Conservation (phyloP, 2,888 invertebrate species). For the Pyrrhosoma nymphula region DNA sequence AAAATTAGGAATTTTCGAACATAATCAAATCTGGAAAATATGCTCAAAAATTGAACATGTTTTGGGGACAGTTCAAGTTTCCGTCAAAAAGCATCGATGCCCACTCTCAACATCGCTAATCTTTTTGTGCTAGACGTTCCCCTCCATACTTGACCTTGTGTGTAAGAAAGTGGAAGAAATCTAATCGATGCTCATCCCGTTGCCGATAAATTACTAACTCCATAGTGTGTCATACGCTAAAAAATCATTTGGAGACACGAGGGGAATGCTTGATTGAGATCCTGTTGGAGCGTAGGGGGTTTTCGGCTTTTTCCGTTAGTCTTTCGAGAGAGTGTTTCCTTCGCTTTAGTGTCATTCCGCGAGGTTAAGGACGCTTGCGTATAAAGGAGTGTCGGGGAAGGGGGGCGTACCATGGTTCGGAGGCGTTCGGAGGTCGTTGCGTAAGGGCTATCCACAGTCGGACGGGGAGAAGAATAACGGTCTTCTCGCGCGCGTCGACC, state of each 20-base stretch:
- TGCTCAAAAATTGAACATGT: too few species aligned
- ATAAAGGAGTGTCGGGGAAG: neutral
- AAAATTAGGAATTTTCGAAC: too few species aligned
- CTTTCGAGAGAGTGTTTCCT: neutral
- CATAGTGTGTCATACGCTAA: neutral
- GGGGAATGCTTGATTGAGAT: neutral
- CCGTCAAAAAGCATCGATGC: too few species aligned
- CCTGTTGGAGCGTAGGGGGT: neutral
- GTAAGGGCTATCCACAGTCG: neutral
- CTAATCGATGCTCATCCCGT: neutral
- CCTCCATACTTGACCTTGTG: too few species aligned
- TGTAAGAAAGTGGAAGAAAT: too few species aligned
- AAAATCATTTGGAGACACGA: neutral
- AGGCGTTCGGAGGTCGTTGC: neutral
- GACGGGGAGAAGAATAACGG: neutral
- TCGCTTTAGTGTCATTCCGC: neutral
- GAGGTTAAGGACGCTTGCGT: neutral
- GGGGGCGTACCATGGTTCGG: neutral
- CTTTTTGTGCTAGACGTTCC: too few species aligned
- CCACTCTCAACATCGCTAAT: too few species aligned
- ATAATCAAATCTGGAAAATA: too few species aligned
- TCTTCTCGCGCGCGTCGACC: neutral
- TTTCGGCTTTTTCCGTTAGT: neutral
- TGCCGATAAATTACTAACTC: neutral
- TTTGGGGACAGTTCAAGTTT: too few species aligned